A percentile compares a stretch with the other conserved stretches of the same genome.
phyloP scores from a whole-genome alignment of 2,113 vertebrate species.

The Microcebus murinus region DNA sequence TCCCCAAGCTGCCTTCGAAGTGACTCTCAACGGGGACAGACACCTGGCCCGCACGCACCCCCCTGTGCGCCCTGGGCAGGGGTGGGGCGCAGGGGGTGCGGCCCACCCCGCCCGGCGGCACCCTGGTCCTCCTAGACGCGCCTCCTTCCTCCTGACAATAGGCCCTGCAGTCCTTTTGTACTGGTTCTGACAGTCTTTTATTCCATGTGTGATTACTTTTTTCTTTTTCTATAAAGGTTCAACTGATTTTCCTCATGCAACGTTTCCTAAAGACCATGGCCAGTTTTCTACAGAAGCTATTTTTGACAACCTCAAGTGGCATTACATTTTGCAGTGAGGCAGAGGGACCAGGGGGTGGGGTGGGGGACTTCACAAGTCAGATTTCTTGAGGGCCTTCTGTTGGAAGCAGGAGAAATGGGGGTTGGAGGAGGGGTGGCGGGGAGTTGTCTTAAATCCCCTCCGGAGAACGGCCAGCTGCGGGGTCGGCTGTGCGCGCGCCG shows the following conservation, averaged over 20 bases:
- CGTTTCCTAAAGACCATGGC: constrained; percentile 87
- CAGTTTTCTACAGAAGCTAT: constrained; percentile 90
- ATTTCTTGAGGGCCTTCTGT: constrained; percentile 76
- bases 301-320: constrained; percentile 88
- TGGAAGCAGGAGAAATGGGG: constrained; percentile 19
- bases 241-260: constrained; percentile 85
- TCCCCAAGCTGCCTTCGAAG: constrained; percentile 68
- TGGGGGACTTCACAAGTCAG: constrained; percentile 67
- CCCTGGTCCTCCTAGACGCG: neutral
- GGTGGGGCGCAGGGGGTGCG: neutral
- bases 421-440: too few species aligned
- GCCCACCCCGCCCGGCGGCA: neutral
- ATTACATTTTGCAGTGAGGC: constrained; percentile 83
- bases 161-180: constrained; percentile 79
- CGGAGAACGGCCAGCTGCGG: neutral
- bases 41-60: constrained; percentile 52
- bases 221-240: constrained; percentile 83
- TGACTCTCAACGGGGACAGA: constrained; percentile 16
- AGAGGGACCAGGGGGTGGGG: constrained; percentile 42
- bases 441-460: neutral
- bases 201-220: constrained; percentile 41
- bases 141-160: constrained; percentile 79
- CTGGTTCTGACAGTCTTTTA: constrained; percentile 63
- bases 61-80: neutral
- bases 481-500: constrained; percentile 76